Conservation (phyloP, 2,888 invertebrate species). For the Eulithis testata region DNA sequence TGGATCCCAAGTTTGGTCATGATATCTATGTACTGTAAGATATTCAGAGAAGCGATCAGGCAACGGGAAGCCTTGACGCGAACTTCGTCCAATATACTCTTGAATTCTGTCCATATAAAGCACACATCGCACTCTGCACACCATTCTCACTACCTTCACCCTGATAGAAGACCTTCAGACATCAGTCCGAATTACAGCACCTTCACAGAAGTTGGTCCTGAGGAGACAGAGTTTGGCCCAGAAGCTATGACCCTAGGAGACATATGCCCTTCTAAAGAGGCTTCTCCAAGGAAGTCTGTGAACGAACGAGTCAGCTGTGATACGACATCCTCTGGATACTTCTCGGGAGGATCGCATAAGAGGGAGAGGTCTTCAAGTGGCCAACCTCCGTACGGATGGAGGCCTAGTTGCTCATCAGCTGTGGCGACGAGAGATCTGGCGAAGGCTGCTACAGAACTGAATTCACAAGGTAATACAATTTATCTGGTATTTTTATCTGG, state of each 20-base stretch:
- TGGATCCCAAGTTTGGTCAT: slow-evolving; percentile 97
- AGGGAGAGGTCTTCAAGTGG: slow-evolving; percentile 77
- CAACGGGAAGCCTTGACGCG: slow-evolving; percentile 92
- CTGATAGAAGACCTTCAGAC: slow-evolving; percentile 76
- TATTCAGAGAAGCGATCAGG: slow-evolving; percentile 92
- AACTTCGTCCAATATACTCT: slow-evolving; percentile 93
- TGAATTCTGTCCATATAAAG: slow-evolving; percentile 93
- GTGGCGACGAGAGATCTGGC: slow-evolving; percentile 84
- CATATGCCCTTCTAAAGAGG: slow-evolving; percentile 77
- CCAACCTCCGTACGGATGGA: slow-evolving; percentile 83
- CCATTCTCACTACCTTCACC: slow-evolving; percentile 82
- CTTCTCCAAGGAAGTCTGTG: slow-evolving; percentile 79
- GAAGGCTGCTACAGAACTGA: slow-evolving; percentile 88
- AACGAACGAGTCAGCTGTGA: slow-evolving; percentile 75
- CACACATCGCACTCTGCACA: slow-evolving; percentile 89
- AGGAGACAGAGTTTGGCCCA: slow-evolving; percentile 76
- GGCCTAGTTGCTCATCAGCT: slow-evolving; percentile 85
- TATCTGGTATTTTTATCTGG: not conserved
- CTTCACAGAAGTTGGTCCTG: slow-evolving; percentile 79
- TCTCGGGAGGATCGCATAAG: slow-evolving; percentile 79
- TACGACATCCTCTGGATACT: slow-evolving; percentile 80
- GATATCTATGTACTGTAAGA: slow-evolving; percentile 96
- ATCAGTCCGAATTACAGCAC: slow-evolving; percentile 81
- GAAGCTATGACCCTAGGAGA: slow-evolving; percentile 75
- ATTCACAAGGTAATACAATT: slow-evolving; percentile 86